Base-by-base conservation (phyloP, 2,888 invertebrate genomes). In the Acanthosepion esculentum region DNA sequence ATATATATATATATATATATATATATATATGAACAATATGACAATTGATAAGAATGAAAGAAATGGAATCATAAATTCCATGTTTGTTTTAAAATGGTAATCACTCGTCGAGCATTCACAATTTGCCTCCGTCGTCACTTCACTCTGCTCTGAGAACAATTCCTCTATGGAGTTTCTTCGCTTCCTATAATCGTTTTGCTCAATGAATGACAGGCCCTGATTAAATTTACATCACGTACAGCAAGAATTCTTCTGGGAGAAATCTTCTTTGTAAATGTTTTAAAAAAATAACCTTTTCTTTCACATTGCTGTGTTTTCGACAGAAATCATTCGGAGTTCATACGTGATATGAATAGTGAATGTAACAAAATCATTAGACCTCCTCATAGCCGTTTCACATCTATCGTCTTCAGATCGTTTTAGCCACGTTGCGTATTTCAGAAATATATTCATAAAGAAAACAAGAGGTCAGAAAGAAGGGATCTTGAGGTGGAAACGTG, bases 151-250 rank as follows among this genome's bases (percentile, higher is more conserved):
- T 41, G 41, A 41, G 41, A 41, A 41, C 41, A 41, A 41, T 41
- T 41, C 41, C 41, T 41, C 41, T 41, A 41, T 41, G 41, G 41
- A 41, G 26, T 29, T n/a, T 29, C 10, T 10, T 78, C 10, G 26
- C 78, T 78, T n/a, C 4, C 78, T 78, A 29, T 78, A 78, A 78
- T 78, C 78, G 78, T 78, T 78, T n/a, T 29, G 78, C 26, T 41
- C 29, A 78, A 78, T n/a, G 29, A 78, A 29, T 78, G 78, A 78
- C 26, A 78, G n/a, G n/a, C 29, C 2, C 5, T 78, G 78, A 78
- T 78, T 78, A 78, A 78, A 78, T 78, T 78, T 78, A 29, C n/a
- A 78, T 78, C 78, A 78, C 78, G 78, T 78, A 78, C 78, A n/a
- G 29, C 78, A n/a, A 78, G 78, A 78, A 78, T n/a, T 78, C 78